phyloP scores from a whole-genome alignment of 30 jellyfish, hydroid and myxozoan species.

The Pelagia noctiluca region DNA sequence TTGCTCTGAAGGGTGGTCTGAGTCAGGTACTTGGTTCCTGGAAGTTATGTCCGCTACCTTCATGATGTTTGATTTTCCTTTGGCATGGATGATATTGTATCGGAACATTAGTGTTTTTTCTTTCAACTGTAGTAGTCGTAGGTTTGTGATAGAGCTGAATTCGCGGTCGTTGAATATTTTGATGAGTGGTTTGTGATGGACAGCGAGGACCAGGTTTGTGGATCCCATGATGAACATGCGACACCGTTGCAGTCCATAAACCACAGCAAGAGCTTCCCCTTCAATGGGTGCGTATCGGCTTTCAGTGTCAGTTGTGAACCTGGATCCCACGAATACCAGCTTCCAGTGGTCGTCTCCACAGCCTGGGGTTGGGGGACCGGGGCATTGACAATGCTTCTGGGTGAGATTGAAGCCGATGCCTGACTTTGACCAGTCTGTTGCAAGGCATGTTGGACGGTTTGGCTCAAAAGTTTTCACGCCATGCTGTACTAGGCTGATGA shows the following conservation, averaged over 20 bases:
- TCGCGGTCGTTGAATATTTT: slow-evolving; percentile 50
- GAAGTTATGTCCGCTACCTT: slow-evolving; percentile 7
- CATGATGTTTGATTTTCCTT: slow-evolving; percentile 21
- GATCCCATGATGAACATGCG: slow-evolving; percentile 44
- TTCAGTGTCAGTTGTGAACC: slow-evolving; percentile 59
- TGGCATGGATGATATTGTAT: slow-evolving; percentile 46
- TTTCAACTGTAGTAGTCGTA: slow-evolving; percentile 40
- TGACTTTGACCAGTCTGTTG: slow-evolving; percentile 69
- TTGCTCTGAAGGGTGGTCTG: background rate
- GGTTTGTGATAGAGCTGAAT: slow-evolving; percentile 40
- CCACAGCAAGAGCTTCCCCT: slow-evolving; percentile 68
- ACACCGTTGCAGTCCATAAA: slow-evolving; percentile 35
- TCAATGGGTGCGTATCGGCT: slow-evolving; percentile 77
- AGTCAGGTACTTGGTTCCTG: background rate
- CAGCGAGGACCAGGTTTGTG: slow-evolving; percentile 50
- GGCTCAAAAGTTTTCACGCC: slow-evolving; percentile 70
- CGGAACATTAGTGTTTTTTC: slow-evolving; percentile 59
- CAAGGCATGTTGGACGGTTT: no score
- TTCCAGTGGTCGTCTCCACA: slow-evolving; percentile 74
- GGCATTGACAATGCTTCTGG: slow-evolving; percentile 65
- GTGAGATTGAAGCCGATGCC: slow-evolving; percentile 66
- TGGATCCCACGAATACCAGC: slow-evolving; percentile 70
- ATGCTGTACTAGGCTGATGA: slow-evolving; percentile 1
- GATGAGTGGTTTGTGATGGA: slow-evolving; percentile 73
- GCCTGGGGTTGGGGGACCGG: slow-evolving; percentile 13